Evolutionary conservation across 1,140 invertebrate species (phyloP).

Genomic region (Scaptomyza pallida): DNA sequence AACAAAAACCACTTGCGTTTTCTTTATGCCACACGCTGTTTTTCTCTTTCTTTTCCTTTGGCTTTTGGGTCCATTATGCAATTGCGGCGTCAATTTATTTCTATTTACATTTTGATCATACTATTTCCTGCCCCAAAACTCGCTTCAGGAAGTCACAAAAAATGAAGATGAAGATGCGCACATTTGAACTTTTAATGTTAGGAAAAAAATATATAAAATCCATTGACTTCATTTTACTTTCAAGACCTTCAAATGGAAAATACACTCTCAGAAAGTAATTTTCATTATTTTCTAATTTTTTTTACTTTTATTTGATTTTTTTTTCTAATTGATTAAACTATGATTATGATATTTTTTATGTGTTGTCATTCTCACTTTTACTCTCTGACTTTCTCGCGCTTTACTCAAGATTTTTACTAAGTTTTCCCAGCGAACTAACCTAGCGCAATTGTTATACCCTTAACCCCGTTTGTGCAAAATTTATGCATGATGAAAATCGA

Average conservation of each 20-base stretch:
- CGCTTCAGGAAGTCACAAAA: conserved; percentile 44
- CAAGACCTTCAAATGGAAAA: no score
- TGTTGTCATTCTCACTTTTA: background rate
- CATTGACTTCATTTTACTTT: no score
- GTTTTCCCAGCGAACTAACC: background rate
- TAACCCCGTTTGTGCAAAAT: no score
- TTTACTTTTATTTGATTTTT: no score
- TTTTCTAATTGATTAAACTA: no score
- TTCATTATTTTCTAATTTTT: no score
- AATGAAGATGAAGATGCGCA: no score
- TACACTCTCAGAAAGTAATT: no score
- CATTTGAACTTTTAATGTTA: conserved; percentile 62
- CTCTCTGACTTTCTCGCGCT: conserved; percentile 8
- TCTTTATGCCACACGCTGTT: conserved; percentile 55
- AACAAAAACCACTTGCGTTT: conserved; percentile 39
- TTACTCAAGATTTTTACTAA: background rate
- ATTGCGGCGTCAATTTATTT: conserved; percentile 64
- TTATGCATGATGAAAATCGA: no score
- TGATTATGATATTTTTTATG: background rate
- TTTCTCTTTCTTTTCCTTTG: conserved; percentile 21
- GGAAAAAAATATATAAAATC: no score
- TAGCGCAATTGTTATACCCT: background rate
- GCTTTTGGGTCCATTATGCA: conserved; percentile 61
- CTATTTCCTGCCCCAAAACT: conserved; percentile 64
- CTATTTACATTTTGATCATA: conserved; percentile 67